Conservation (phyloP, 2,113 vertebrate species). For the Crotophaga sulcirostris region DNA sequence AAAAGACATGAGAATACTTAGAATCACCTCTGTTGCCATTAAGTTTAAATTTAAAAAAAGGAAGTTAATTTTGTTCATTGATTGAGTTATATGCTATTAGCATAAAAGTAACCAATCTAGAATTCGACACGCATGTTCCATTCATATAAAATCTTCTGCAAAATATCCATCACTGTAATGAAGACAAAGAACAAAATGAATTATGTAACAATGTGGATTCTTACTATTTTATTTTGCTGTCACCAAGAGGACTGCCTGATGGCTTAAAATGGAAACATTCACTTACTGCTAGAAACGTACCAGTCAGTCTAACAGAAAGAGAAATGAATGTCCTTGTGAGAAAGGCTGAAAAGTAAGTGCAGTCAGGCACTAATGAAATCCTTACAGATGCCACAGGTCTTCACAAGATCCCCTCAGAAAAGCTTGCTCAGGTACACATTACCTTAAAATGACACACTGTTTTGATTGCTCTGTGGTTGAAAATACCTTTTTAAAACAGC, state of each 20-base stretch:
- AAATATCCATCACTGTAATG: neutral
- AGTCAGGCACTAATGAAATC: neutral
- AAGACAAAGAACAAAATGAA: slow-evolving; percentile 1
- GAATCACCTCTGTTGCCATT: neutral
- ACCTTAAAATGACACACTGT: neutral
- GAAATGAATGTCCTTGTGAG: neutral
- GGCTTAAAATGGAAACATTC: slow-evolving; percentile 12
- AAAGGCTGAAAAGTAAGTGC: neutral
- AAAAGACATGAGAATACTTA: neutral
- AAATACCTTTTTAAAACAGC: neutral
- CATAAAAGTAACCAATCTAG: neutral
- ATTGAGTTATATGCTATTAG: neutral
- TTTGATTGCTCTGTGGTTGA: neutral
- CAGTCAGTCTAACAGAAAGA: slow-evolving; percentile 6
- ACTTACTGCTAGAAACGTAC: slow-evolving; percentile 14
- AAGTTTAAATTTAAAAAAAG: neutral
- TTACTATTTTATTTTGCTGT: slow-evolving; percentile 32
- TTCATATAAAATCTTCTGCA: neutral
- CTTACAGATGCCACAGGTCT: neutral
- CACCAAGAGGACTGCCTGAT: slow-evolving; percentile 2
- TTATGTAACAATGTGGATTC: neutral
- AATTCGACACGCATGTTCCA: neutral
- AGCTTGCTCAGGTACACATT: neutral
- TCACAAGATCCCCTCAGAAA: neutral
- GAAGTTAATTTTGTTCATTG: neutral